Evolutionary conservation across 2,113 vertebrate genomes (phyloP).

Genomic region (Gila orcuttii): DNA sequence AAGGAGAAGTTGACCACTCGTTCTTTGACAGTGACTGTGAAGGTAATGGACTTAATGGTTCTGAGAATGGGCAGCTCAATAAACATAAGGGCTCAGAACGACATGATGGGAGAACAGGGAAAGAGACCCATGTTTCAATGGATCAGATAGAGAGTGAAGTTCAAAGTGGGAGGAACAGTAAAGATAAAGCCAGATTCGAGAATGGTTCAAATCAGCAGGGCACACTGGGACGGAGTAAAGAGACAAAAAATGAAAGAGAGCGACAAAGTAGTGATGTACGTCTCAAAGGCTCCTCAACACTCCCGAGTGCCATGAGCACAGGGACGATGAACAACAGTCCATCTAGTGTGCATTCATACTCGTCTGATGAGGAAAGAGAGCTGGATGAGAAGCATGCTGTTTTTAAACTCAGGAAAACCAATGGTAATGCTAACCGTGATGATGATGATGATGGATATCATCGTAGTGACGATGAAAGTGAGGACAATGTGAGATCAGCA

Average conservation of each 20-base stretch:
- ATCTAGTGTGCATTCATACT: conserved; percentile 55
- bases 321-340: conserved; percentile 55
- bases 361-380: conserved; percentile 58
- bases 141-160: background rate
- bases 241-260: background rate
- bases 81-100: conserved; percentile 34
- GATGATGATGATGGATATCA: conserved; percentile 71
- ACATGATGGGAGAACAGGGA: background rate
- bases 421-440: background rate
- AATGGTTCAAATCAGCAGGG: background rate
- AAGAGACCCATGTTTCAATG: background rate
- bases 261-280: background rate
- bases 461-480: conserved; percentile 80
- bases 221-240: background rate
- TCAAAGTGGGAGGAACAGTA: background rate
- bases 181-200: background rate
- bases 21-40: conserved; percentile 95
- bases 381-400: conserved; percentile 66
- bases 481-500: conserved; percentile 64
- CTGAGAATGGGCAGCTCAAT: conserved; percentile 33
- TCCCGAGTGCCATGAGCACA: conserved; percentile 30
- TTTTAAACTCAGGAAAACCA: background rate
- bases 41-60: conserved; percentile 51
- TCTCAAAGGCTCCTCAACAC: conserved; percentile 25
- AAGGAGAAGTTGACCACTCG: conserved; percentile 91